These are phyloP conservation scores for Watsonalla binaria DNA, from an alignment of 2,888 invertebrate species.

Conservation along the genomic window DNA sequence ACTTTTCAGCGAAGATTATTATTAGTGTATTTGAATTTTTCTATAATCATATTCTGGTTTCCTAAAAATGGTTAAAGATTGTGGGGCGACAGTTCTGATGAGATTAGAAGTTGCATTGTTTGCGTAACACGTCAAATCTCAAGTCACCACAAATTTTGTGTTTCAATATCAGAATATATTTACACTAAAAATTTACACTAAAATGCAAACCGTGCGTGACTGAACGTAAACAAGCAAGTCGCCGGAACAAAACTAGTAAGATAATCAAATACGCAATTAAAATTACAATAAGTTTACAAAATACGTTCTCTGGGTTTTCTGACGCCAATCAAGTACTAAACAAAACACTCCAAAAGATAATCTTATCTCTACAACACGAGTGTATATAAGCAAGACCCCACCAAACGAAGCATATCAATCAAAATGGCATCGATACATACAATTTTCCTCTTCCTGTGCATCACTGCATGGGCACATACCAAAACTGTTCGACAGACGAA, in stretches of 20 bases:
- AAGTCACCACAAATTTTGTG: too few species aligned
- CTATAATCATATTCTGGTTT: too few species aligned
- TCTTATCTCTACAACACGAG: slow-evolving; percentile 3
- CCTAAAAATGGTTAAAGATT: too few species aligned
- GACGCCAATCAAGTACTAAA: background rate
- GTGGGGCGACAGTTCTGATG: too few species aligned
- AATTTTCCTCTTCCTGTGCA: slow-evolving; percentile 19
- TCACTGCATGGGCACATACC: slow-evolving; percentile 25
- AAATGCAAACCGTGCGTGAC: too few species aligned
- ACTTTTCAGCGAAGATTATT: too few species aligned
- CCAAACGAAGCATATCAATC: background rate
- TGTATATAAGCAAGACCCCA: background rate
- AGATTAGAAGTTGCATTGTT: too few species aligned
- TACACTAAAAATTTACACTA: too few species aligned
- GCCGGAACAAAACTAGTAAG: background rate
- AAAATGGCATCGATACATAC: background rate
- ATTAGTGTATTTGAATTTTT: too few species aligned
- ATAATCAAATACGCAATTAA: background rate
- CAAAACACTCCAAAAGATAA: slow-evolving; percentile 7
- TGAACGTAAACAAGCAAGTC: too few species aligned
- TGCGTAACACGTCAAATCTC: too few species aligned
- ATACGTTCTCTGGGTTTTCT: background rate
- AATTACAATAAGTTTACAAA: background rate
- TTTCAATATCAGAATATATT: too few species aligned
- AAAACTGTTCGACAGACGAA: slow-evolving; percentile 25